These are phyloP conservation scores for Athetis lepigone DNA, from an alignment of 2,888 invertebrate species.

Conservation along the genomic window DNA sequence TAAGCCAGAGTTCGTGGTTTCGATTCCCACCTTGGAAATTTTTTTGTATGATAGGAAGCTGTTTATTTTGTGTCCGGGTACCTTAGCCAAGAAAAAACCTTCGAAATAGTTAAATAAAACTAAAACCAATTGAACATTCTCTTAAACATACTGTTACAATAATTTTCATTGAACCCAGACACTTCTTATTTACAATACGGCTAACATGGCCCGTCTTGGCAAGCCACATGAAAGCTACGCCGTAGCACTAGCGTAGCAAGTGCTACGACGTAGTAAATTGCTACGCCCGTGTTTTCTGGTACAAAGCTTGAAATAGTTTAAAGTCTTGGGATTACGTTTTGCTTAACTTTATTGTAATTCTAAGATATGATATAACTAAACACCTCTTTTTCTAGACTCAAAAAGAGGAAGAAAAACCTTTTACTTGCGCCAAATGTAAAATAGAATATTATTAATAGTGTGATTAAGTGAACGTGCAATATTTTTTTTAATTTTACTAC, in stretches of 20 bases:
- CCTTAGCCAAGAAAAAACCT: too few relatives aligned
- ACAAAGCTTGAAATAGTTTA: slow-evolving; percentile 1
- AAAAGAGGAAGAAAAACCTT: too few relatives aligned
- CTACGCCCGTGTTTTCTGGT: slow-evolving; percentile 16
- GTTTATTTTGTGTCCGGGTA: too few relatives aligned
- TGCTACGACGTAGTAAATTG: slow-evolving; percentile 45
- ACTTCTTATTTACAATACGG: slow-evolving; percentile 35
- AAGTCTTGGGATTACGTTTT: background rate
- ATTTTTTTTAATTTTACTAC: too few relatives aligned
- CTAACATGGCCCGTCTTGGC: slow-evolving; percentile 26
- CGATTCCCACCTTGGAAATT: too few relatives aligned
- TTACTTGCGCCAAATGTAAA: too few relatives aligned
- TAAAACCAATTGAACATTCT: slow-evolving; percentile 6
- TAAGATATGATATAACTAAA: background rate
- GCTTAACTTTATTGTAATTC: background rate
- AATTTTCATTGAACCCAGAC: slow-evolving; percentile 43
- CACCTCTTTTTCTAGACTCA: too few relatives aligned
- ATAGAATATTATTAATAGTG: too few relatives aligned
- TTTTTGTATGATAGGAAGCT: too few relatives aligned
- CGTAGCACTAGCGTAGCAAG: slow-evolving; percentile 39
- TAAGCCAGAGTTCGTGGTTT: too few relatives aligned
- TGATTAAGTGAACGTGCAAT: too few relatives aligned
- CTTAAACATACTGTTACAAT: slow-evolving; percentile 18
- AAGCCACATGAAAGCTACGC: slow-evolving; percentile 41
- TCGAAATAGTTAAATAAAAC: background rate